phyloP scores from a whole-genome alignment of 2,113 vertebrate species.

The Oreotragus oreotragus region DNA sequence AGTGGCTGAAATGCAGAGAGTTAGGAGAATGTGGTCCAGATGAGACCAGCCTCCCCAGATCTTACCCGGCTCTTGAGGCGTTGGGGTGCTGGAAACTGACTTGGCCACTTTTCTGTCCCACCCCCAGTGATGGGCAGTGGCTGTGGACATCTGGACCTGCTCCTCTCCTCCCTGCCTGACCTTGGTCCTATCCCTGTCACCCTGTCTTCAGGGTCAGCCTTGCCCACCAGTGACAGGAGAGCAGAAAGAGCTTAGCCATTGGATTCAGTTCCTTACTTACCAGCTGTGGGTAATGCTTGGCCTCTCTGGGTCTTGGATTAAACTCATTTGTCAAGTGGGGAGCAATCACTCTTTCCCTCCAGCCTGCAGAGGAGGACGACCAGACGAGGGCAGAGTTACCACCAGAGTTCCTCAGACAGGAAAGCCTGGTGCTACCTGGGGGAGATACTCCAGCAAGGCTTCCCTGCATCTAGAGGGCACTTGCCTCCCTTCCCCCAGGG shows the following conservation, averaged over 20 bases:
- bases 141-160: background rate
- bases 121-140: no score
- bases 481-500: background rate
- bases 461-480: background rate
- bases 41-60: background rate
- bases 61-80: background rate
- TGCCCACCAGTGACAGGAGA: accelerated
- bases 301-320: background rate
- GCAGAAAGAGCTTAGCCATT: background rate
- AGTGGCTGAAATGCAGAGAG: no score
- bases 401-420: background rate
- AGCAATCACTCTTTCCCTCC: background rate
- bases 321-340: background rate
- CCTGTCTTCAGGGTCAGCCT: background rate
- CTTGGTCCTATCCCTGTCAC: background rate
- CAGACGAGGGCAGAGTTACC: background rate
- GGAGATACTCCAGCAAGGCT: background rate
- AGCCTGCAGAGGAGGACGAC: background rate
- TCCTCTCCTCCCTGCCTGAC: background rate
- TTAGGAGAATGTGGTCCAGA: background rate
- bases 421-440: background rate
- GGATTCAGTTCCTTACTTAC: background rate
- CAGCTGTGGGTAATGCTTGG: background rate
- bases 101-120: background rate
- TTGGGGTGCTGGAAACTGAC: background rate